Evolutionary conservation across 1,140 invertebrate genomes (phyloP), one percentile per base, ranked within the genome.

Genomic region (Ceratosolen solmsi): DNA sequence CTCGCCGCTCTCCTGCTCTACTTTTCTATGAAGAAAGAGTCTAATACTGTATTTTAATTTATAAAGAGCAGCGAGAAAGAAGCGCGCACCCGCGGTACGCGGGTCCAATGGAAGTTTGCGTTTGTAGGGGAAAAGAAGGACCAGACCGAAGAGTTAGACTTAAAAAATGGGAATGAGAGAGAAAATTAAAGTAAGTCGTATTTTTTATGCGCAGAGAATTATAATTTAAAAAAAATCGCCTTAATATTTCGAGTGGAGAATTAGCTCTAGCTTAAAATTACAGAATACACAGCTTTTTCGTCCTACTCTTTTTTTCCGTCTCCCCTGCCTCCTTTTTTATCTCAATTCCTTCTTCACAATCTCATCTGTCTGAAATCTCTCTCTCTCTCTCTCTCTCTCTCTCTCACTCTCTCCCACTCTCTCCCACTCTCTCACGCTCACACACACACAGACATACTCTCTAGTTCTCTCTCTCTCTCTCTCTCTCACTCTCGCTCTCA

Each of bases 131-230:
- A 49, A 60, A 63, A 65, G 60, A 46, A 41, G 38, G 60, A 41
- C 11, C 15, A 15, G 70, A 49, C n/a, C 22, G n/a, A 54, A 15
- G 46, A 72, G 49, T 46, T 30, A 54, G 30, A 25, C n/a, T 71
- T 46, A 49, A 49, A 70, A 41, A 71, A 49, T 8, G 27, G 27
- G 46, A 54, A 25, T 2, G 65, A 38, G 71, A 25, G 58, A 80
- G 79, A 80, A 75, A 81, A 76, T 76, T 73, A 76, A 81, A 81
- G 72, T 81, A 81, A 81, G 80, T 81, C 72, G 58, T 81, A 82
- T 71, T 82, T 76, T 82, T 76, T 71, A 76, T 71, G 80, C 63
- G 73, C 63, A 54, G 33, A 33, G 63, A 82, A 82, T 82, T 76
- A 82, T 82, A 82, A 82, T 76, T 76, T 82, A 5, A 82, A 72